Conservation (phyloP, 2,797 vertebrate genomes). For the Phylloscopus collybita region DNA sequence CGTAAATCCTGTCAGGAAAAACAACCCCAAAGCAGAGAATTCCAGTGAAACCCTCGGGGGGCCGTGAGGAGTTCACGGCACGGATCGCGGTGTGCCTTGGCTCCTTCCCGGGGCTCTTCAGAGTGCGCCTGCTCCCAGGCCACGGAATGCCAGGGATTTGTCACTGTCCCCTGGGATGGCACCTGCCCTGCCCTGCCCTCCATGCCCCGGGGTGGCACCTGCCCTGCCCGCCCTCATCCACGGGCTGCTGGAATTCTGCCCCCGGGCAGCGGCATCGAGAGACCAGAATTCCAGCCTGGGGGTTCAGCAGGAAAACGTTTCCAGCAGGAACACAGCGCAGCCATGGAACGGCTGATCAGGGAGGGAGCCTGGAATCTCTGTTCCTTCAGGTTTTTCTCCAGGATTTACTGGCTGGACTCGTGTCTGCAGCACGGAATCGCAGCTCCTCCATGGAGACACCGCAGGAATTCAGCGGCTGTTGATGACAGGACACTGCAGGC, state of each 20-base stretch:
- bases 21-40: neutral
- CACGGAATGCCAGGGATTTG: neutral
- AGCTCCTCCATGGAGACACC: rapidly evolving
- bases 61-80: neutral
- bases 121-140: neutral
- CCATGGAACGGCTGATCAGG: neutral
- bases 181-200: neutral
- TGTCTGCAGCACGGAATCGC: rapidly evolving
- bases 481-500: neutral
- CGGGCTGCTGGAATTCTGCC: neutral
- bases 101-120: neutral
- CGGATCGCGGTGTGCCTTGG: neutral
- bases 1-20: constrained; percentile 37
- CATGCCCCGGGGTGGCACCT: neutral
- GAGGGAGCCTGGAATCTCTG: neutral
- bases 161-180: neutral
- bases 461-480: neutral
- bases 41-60: neutral
- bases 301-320: neutral
- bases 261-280: neutral
- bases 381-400: no score
- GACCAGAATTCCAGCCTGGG: neutral
- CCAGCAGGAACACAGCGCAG: rapidly evolving
- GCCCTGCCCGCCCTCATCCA: neutral
- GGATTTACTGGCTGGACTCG: neutral